A percentile compares a stretch with the other conserved stretches of the same genome.
phyloP scores from a whole-genome alignment of 2,113 vertebrate species.

The Dicrurus megarhynchus region DNA sequence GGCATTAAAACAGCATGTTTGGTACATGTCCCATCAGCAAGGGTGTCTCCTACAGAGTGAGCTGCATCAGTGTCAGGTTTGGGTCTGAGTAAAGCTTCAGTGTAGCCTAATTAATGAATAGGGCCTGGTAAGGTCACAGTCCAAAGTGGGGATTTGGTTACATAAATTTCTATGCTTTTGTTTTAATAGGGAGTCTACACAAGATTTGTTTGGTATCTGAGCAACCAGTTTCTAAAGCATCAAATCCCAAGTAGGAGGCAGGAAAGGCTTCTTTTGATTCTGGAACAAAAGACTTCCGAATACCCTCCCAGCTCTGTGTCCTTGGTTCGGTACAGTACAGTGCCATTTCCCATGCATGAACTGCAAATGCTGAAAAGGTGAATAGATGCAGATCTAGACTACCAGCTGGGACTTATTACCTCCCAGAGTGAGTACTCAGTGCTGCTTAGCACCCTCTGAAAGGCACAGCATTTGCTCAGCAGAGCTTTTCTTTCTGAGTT shows the following conservation, averaged over 20 bases:
- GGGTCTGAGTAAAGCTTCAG: neutral
- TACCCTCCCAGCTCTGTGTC: neutral
- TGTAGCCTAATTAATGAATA: neutral
- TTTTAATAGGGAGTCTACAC: slow-evolving; percentile 10
- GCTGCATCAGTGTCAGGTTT: neutral
- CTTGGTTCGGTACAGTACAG: slow-evolving; percentile 5
- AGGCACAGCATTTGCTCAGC: neutral
- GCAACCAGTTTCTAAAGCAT: slow-evolving; percentile 67
- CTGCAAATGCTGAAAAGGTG: neutral
- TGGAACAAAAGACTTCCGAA: slow-evolving; percentile 55
- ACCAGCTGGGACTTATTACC: neutral
- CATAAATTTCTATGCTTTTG: slow-evolving; percentile 22
- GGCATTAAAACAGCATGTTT: neutral
- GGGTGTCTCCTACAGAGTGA: neutral
- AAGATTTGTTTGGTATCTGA: slow-evolving; percentile 65
- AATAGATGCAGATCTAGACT: neutral
- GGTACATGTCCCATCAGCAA: neutral
- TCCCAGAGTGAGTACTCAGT: neutral
- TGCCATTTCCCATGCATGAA: neutral
- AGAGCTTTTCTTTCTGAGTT: neutral
- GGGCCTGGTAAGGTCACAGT: neutral
- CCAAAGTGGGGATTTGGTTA: neutral
- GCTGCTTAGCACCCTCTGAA: neutral
- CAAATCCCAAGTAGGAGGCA: slow-evolving; percentile 42
- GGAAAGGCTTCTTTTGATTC: slow-evolving; percentile 57